phyloP scores from a whole-genome alignment of 2,797 vertebrate genomes.

The Muscicapa striata region DNA sequence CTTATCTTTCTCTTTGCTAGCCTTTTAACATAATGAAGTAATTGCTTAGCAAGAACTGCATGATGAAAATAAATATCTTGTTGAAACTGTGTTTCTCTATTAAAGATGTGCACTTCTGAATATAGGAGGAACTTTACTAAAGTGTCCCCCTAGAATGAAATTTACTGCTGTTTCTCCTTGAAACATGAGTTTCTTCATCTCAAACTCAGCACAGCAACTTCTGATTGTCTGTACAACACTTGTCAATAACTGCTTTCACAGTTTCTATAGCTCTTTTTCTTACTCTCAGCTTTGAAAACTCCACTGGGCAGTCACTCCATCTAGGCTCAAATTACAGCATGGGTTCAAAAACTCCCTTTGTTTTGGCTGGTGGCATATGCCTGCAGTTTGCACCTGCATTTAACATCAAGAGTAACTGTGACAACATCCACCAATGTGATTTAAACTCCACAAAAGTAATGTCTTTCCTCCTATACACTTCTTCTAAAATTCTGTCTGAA shows the following conservation, averaged over 20 bases:
- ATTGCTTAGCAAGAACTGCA: background rate
- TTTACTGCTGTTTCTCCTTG: background rate
- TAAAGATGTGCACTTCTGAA: background rate
- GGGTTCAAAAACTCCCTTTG: background rate
- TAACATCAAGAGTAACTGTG: background rate
- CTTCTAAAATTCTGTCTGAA: background rate
- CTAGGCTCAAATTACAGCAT: background rate
- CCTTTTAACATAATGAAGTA: background rate
- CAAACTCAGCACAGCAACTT: fast-evolving
- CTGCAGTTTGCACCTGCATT: background rate
- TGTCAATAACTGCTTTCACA: background rate
- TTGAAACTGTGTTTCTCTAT: background rate
- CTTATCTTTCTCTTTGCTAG: background rate
- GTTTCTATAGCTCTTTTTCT: background rate
- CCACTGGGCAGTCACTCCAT: background rate
- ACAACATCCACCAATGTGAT: background rate
- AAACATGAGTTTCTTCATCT: background rate
- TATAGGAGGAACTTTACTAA: background rate
- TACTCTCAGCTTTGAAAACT: background rate
- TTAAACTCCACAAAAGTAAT: background rate
- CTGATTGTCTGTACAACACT: background rate
- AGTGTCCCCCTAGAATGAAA: fast-evolving
- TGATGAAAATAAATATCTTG: background rate
- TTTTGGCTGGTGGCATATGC: background rate
- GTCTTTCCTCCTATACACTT: background rate